These are phyloP conservation scores for Teinopalpus imperialis DNA, from an alignment of 2,888 invertebrate species.

Conservation along the genomic window DNA sequence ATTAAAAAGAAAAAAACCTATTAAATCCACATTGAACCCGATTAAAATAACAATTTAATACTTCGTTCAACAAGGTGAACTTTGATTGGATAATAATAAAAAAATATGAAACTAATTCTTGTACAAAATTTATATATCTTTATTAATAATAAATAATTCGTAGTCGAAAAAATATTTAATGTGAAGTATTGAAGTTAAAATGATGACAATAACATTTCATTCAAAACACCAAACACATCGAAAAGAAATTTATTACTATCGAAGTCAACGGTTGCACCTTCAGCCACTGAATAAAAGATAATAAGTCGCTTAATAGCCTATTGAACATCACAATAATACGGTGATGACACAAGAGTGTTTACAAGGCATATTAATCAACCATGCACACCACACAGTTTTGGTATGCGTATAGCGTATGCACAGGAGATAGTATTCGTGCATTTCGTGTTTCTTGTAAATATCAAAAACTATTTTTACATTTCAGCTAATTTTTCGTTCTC, in stretches of 20 bases:
- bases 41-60: too few relatives aligned
- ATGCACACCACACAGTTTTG: constrained; percentile 1
- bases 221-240: background rate
- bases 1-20: too few relatives aligned
- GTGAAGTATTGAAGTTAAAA: too few relatives aligned
- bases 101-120: too few relatives aligned
- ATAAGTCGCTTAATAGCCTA: constrained; percentile 17
- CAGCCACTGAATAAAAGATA: constrained; percentile 21
- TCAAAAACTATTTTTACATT: background rate
- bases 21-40: too few relatives aligned
- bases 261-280: background rate
- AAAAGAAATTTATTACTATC: constrained; percentile 14
- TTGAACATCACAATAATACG: constrained; percentile 10
- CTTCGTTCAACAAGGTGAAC: too few relatives aligned
- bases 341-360: constrained; percentile 11
- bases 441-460: constrained; percentile 2
- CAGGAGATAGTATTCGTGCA: constrained; percentile 1
- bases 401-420: constrained; percentile 6
- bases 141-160: too few relatives aligned
- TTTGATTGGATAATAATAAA: too few relatives aligned
- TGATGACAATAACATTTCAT: too few relatives aligned
- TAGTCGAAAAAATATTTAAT: too few relatives aligned
- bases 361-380: constrained; percentile 11
- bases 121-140: too few relatives aligned
- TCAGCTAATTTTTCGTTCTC: background rate